Evolutionary conservation across 2,888 invertebrate species (phyloP).

Genomic region (Tipula vernalis): DNA sequence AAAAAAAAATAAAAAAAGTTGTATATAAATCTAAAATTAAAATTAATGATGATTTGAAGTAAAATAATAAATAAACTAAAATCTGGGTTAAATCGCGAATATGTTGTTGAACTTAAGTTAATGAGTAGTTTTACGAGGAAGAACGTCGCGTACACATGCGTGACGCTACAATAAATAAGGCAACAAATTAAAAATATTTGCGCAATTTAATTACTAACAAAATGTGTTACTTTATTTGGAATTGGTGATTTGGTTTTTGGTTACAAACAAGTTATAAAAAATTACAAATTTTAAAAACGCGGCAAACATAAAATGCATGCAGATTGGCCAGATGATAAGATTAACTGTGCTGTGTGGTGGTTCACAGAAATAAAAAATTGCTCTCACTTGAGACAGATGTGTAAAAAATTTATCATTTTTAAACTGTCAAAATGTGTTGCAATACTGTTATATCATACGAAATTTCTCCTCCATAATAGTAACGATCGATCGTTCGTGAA

Average conservation of each 20-base stretch:
- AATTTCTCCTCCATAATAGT: neutral
- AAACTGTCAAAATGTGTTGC: neutral
- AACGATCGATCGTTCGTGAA: neutral
- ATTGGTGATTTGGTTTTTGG: constrained; percentile 4
- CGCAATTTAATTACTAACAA: neutral
- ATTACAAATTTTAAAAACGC: neutral
- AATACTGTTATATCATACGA: neutral
- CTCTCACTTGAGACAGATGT: too few relatives aligned
- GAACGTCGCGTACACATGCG: neutral
- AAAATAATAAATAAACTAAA: neutral
- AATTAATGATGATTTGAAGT: neutral
- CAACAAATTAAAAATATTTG: neutral
- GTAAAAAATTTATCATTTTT: neutral
- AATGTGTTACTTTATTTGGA: neutral
- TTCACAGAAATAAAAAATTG: neutral
- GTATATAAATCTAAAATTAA: neutral
- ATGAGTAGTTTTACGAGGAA: neutral
- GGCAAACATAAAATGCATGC: neutral
- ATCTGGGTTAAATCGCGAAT: neutral
- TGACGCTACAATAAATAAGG: neutral
- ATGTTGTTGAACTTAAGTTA: neutral
- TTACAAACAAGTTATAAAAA: neutral
- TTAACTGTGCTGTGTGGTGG: neutral
- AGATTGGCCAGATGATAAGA: too few relatives aligned
- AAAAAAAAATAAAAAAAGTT: neutral